Percentiles rank a stretch among this genome's conserved stretches.
Evolutionary conservation across 1,140 invertebrate species (phyloP).

Genomic region (Lepidostoma basale): DNA sequence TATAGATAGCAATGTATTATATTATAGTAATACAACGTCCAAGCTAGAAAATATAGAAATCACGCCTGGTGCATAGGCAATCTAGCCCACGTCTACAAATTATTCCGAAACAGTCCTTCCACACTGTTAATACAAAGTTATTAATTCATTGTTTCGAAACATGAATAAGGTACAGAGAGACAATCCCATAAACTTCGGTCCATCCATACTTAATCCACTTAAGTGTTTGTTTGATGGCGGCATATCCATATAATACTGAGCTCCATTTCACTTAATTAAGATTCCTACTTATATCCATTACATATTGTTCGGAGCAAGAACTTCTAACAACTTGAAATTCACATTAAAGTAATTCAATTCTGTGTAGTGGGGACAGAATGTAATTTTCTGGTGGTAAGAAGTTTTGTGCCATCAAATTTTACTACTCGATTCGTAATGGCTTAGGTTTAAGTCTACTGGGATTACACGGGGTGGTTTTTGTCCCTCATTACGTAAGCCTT

Average conservation of each 20-base stretch:
- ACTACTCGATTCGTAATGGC: neutral
- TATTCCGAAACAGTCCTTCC: neutral
- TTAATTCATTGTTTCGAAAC: neutral
- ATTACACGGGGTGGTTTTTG: too few species aligned
- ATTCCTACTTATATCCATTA: conserved; percentile 17
- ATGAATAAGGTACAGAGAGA: neutral
- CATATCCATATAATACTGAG: neutral
- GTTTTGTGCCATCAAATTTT: neutral
- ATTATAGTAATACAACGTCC: too few species aligned
- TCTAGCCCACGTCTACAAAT: too few species aligned
- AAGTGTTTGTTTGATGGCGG: conserved; percentile 5
- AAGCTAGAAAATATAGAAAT: too few species aligned
- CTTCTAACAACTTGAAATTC: conserved; percentile 13
- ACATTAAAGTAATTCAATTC: conserved; percentile 17
- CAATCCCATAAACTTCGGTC: neutral
- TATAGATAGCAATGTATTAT: too few species aligned
- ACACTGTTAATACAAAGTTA: neutral
- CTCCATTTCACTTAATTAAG: conserved; percentile 18
- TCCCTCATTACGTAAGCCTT: too few species aligned
- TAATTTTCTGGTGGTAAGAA: neutral
- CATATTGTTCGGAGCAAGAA: conserved; percentile 4
- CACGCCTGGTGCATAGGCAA: too few species aligned
- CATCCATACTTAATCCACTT: conserved; percentile 7
- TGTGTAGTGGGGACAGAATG: neutral
- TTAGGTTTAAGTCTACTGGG: too few species aligned